Evolutionary conservation across 2,113 vertebrate species (phyloP).

Genomic region (Heterocephalus glaber): DNA sequence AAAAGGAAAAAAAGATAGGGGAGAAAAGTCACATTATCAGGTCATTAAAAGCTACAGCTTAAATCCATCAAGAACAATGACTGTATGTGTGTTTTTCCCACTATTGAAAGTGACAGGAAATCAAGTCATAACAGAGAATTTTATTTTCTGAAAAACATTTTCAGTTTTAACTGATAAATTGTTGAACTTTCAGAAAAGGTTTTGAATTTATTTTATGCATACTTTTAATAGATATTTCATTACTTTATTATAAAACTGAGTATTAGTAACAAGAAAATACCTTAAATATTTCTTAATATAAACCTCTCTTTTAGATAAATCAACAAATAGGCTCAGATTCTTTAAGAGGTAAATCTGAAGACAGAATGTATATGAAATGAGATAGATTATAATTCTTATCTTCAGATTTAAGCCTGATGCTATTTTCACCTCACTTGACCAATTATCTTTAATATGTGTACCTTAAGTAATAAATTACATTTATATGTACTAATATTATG

Average conservation of each 20-base stretch:
- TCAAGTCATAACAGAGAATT: conserved; percentile 51
- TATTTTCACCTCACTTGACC: neutral
- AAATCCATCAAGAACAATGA: conserved; percentile 70
- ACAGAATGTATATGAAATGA: neutral
- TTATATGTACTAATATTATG: neutral
- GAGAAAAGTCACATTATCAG: conserved; percentile 33
- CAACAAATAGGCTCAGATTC: neutral
- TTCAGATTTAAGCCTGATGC: neutral
- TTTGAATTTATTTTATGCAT: neutral
- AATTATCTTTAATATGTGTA: neutral
- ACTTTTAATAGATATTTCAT: neutral
- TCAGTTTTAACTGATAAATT: conserved; percentile 34
- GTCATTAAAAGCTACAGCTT: conserved; percentile 45
- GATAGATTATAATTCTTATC: neutral
- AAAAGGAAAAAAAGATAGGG: conserved; percentile 57
- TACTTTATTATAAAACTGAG: neutral
- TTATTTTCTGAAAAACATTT: conserved; percentile 47
- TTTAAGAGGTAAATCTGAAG: neutral
- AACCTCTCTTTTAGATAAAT: neutral
- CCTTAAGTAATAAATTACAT: neutral
- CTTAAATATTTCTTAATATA: neutral
- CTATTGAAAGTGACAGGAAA: conserved; percentile 66
- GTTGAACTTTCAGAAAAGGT: neutral
- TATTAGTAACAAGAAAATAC: neutral
- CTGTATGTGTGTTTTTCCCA: conserved; percentile 6